Evolutionary conservation across 1,140 invertebrate genomes (phyloP).

Genomic region (Lucilia sericata): DNA sequence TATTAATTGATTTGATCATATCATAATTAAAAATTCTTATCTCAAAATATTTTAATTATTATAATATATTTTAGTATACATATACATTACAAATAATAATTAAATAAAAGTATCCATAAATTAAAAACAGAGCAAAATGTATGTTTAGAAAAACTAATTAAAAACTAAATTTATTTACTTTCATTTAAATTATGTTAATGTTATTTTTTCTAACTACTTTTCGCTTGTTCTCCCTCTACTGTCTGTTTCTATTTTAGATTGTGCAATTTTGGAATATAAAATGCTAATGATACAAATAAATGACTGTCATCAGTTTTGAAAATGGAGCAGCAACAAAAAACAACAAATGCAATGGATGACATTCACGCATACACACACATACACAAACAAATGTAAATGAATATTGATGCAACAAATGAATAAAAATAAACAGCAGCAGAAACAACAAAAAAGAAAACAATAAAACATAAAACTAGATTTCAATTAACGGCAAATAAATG

Average conservation of each 20-base stretch:
- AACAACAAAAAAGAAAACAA: not conserved
- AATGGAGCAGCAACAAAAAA: not conserved
- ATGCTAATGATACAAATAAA: conserved; percentile 1
- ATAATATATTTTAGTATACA: too few species aligned
- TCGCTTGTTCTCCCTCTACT: not conserved
- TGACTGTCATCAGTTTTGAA: not conserved
- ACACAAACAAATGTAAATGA: not conserved
- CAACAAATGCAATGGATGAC: not conserved
- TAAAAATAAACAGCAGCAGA: not conserved
- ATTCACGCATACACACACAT: not conserved
- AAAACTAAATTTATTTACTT: not conserved
- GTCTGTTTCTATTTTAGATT: not conserved
- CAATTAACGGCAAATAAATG: conserved; percentile 41
- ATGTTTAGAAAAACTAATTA: not conserved
- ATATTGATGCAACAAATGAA: not conserved
- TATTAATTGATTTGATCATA: too few species aligned
- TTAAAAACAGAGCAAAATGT: too few species aligned
- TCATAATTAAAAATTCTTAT: too few species aligned
- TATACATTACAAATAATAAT: too few species aligned
- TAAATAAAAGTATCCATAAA: too few species aligned
- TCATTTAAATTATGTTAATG: too few species aligned
- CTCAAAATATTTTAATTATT: too few species aligned
- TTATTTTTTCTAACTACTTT: not conserved
- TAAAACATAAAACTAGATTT: conserved; percentile 31
- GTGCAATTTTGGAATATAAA: not conserved